Conservation (phyloP, 35 echinoderm and acorn worm species). For the Amphiura filiformis region DNA sequence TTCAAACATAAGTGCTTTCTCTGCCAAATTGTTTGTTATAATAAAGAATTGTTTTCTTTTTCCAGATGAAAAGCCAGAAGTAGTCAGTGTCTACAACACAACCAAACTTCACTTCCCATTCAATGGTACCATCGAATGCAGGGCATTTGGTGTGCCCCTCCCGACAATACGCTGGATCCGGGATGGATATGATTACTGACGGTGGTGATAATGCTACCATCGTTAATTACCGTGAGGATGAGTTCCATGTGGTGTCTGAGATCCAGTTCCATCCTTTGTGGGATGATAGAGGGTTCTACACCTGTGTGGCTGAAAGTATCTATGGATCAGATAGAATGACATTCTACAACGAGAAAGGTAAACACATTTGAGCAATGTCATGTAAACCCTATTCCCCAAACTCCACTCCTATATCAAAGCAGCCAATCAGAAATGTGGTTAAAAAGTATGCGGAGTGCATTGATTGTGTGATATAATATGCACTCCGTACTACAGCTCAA, state of each 20-base stretch:
- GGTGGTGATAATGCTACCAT: slow-evolving; percentile 75
- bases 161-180: slow-evolving; percentile 65
- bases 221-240: slow-evolving; percentile 60
- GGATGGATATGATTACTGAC: slow-evolving; percentile 53
- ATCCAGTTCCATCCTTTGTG: slow-evolving; percentile 73
- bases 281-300: slow-evolving; percentile 73
- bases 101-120: slow-evolving; percentile 79
- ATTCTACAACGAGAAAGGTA: slow-evolving; percentile 88
- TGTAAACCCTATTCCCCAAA: too few species aligned
- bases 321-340: slow-evolving; percentile 52
- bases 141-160: slow-evolving; percentile 80
- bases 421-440: too few species aligned
- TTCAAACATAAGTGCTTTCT: too few species aligned
- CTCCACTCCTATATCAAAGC: too few species aligned
- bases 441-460: too few species aligned
- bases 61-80: slow-evolving; percentile 21
- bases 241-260: slow-evolving; percentile 76
- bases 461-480: too few species aligned
- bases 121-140: slow-evolving; percentile 88
- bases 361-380: too few species aligned
- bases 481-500: too few species aligned
- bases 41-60: background rate
- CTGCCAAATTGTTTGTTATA: too few species aligned
- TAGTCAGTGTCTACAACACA: slow-evolving; percentile 60
- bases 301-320: slow-evolving; percentile 57